These are phyloP conservation scores for Anarrhichthys ocellatus DNA, from an alignment of 2,113 vertebrate species.

Conservation along the genomic window DNA sequence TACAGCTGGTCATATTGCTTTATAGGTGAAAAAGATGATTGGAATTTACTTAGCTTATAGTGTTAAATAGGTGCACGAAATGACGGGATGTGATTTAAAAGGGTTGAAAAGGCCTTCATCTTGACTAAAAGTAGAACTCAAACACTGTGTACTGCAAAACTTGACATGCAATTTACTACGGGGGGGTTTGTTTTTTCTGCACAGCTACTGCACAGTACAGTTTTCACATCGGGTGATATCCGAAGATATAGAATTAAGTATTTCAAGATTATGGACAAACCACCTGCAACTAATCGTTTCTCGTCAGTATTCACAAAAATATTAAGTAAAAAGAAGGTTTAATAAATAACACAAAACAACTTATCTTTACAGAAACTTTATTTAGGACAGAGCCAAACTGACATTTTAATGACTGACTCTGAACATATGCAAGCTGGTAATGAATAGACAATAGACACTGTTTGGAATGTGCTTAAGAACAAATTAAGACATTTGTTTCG, in stretches of 20 bases:
- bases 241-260: background rate
- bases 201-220: background rate
- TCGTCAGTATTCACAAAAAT: background rate
- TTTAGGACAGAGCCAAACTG: conserved; percentile 45
- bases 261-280: background rate
- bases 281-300: background rate
- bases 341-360: conserved; percentile 23
- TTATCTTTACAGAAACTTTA: conserved; percentile 38
- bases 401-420: conserved; percentile 22
- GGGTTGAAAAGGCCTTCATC: background rate
- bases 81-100: background rate
- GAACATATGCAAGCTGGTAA: conserved; percentile 4
- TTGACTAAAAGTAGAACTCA: no score
- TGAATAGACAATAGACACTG: conserved; percentile 4
- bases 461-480: conserved; percentile 21
- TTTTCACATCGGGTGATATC: background rate
- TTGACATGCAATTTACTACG: background rate
- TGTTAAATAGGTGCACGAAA: no score
- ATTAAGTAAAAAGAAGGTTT: background rate
- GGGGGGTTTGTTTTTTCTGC: background rate
- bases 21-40: background rate
- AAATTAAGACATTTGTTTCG: background rate
- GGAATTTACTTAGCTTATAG: background rate
- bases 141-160: background rate
- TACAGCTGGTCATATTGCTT: background rate